Base-by-base conservation (phyloP, 2,888 invertebrate genomes). In the Marronus borbonicus region DNA sequence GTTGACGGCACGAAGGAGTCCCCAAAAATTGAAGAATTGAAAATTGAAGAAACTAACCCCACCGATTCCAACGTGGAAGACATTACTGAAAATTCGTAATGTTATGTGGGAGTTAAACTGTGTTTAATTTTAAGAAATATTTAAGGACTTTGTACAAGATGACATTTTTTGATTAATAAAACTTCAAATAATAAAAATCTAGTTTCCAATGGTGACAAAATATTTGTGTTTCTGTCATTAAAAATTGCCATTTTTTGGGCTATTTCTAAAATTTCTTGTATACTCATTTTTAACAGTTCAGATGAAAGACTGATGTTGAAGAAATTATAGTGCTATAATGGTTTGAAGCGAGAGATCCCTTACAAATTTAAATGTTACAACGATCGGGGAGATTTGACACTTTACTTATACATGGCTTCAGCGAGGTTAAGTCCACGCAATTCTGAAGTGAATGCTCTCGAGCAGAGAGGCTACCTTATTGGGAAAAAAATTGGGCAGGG, bases 401-500 rank as follows among this genome's bases (percentile, higher is more conserved):
- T 75, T 76, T 70, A 55, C 65, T 77, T 76, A 77, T 77, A 69
- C 75, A 94, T 94, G 94, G 93, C 93, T 91, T 82, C 82, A 76
- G 91, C 92, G 90, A 92, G 92, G 90, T 91, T 93, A 89, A 92
- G 92, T 91, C 93, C 94, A 88, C 92, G 94, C 89, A 93, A 93
- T 90, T 96, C 96, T 85, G 96, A 96, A 90, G 93, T 95, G 83
- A 94, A 94, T 88, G 95, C 96, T 87, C 91, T 96, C 89, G 94
- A 95, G 88, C 93, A 95, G 89, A 91, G 95, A 86, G 96, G 96
- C 85, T 96, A 96, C 89, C 90, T 93, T 79, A 94, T 96, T 87
- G 94, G 95, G 82, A 94, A 94, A 88, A 96, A 96, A 90, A 95
- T 97, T 86, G 97, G 97, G 80, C 95, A 96, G 90, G 97, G 97